Conservation (phyloP, 2,113 vertebrate species). For the Chaetorhynchus papuensis region DNA sequence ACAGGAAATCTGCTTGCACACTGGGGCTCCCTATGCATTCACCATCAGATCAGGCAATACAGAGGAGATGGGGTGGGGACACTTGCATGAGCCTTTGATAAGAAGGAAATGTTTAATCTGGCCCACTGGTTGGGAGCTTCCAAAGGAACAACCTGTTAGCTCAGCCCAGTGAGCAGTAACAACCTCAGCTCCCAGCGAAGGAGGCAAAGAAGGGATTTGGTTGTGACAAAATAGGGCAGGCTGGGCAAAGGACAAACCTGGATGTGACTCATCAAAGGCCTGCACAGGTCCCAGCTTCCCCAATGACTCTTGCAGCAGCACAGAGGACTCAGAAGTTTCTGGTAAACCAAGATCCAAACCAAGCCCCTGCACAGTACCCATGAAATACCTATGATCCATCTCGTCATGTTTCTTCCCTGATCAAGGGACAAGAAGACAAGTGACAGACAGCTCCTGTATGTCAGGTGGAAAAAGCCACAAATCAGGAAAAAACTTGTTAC, state of each 20-base stretch:
- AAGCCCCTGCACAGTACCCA: not conserved
- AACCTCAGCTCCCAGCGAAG: not conserved
- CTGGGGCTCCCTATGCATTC: accelerated
- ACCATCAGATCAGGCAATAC: not conserved
- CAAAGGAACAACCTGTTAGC: not conserved
- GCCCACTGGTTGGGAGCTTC: not conserved
- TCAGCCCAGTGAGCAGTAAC: not conserved
- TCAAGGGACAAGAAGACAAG: not conserved
- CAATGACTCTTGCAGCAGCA: not conserved
- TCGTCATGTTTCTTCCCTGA: not conserved
- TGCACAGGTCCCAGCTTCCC: not conserved
- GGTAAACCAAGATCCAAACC: not conserved
- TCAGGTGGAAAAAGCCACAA: not conserved
- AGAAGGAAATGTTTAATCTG: not conserved
- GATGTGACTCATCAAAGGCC: not conserved
- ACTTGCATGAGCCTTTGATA: not conserved
- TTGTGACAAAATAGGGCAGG: not conserved
- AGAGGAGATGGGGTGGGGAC: not conserved
- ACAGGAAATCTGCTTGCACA: not conserved
- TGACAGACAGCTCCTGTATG: not conserved
- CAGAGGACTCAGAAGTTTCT: not conserved
- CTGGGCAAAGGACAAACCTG: not conserved
- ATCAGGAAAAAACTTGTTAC: not conserved
- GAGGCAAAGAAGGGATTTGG: not conserved
- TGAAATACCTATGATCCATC: not conserved